Evolutionary conservation across 2,888 invertebrate species (phyloP).

Genomic region (Acrobasis consociella): DNA sequence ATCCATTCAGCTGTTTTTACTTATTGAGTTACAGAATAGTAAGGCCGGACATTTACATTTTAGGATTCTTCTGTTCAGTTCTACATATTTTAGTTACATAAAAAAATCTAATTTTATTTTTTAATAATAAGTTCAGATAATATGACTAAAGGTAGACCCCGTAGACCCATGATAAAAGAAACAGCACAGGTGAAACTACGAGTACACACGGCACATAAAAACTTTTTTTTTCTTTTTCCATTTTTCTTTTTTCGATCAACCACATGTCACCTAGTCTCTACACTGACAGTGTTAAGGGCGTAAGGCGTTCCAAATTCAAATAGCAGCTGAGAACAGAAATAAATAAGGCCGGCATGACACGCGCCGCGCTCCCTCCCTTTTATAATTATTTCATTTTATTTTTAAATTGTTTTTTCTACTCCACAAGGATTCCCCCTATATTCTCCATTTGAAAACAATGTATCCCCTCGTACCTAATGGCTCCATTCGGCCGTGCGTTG

Average conservation of each 20-base stretch:
- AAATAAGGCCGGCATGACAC: slow-evolving; percentile 76
- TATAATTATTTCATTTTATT: slow-evolving; percentile 82
- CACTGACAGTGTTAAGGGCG: slow-evolving; percentile 39
- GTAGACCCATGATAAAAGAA: neutral
- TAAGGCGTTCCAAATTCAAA: slow-evolving; percentile 62
- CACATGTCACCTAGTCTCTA: slow-evolving; percentile 56
- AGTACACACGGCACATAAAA: slow-evolving; percentile 17
- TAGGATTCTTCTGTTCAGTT: too few relatives aligned
- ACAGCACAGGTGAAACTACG: slow-evolving; percentile 11
- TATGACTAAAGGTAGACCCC: neutral
- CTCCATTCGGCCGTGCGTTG: slow-evolving; percentile 75
- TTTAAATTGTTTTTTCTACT: slow-evolving; percentile 82
- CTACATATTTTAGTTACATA: too few relatives aligned
- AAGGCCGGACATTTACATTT: too few relatives aligned
- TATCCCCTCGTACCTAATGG: slow-evolving; percentile 68
- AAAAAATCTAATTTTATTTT: too few relatives aligned
- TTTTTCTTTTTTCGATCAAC: slow-evolving; percentile 47
- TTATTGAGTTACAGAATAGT: too few relatives aligned
- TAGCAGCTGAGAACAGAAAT: slow-evolving; percentile 77
- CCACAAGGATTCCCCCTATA: slow-evolving; percentile 75
- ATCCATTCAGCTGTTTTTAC: too few relatives aligned
- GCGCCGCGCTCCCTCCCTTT: slow-evolving; percentile 76
- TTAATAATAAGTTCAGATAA: too few relatives aligned
- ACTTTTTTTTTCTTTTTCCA: slow-evolving; percentile 25
- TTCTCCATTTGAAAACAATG: slow-evolving; percentile 73